Conservation (phyloP, 2,888 invertebrate species). For the Leptopilina myrica region DNA sequence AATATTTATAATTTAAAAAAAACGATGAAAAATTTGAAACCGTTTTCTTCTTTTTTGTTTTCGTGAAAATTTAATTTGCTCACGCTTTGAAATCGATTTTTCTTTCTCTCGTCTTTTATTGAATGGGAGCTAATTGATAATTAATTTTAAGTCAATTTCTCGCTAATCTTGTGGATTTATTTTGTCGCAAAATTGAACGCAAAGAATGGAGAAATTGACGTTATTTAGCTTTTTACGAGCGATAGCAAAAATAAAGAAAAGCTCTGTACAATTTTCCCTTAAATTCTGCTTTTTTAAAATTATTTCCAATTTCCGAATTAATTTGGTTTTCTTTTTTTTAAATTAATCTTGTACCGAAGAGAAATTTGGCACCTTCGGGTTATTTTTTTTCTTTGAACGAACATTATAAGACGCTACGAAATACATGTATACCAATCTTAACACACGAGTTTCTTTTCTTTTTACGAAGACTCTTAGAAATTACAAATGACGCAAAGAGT, state of each 20-base stretch:
- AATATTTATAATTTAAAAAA: too few species aligned
- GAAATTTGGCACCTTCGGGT: conserved; percentile 61
- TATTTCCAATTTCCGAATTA: too few species aligned
- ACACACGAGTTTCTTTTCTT: conserved; percentile 47
- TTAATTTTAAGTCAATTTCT: neutral
- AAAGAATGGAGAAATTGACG: too few species aligned
- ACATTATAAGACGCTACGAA: conserved; percentile 55
- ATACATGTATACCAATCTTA: conserved; percentile 59
- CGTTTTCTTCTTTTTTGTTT: neutral
- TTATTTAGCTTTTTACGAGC: too few species aligned
- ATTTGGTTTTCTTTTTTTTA: conserved; percentile 7
- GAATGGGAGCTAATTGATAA: neutral
- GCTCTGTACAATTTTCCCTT: too few species aligned
- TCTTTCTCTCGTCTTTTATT: neutral
- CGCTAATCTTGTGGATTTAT: neutral
- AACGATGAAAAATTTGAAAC: neutral
- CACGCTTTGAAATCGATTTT: conserved; percentile 19
- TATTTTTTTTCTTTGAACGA: conserved; percentile 47
- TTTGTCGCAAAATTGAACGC: neutral
- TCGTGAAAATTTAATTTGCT: neutral
- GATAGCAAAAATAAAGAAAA: too few species aligned
- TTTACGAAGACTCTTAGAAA: conserved; percentile 51
- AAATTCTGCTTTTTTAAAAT: too few species aligned
- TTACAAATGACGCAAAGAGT: conserved; percentile 52
- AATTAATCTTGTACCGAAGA: conserved; percentile 36